These are phyloP conservation scores for Drosophila merina DNA, from an alignment of 2,888 invertebrate species.

Conservation along the genomic window DNA sequence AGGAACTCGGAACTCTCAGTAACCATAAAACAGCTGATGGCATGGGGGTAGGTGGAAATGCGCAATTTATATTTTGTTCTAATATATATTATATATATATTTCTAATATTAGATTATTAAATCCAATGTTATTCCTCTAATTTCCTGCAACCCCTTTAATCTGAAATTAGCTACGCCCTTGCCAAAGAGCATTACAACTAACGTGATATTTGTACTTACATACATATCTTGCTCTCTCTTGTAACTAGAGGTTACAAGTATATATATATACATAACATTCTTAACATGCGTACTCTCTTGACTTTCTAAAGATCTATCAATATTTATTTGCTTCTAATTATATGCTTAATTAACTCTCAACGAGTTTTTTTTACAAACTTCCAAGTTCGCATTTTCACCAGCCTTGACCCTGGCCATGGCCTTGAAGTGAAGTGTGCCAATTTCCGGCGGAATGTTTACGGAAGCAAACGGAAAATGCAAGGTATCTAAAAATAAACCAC, in stretches of 20 bases:
- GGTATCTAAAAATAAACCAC: conserved; percentile 34
- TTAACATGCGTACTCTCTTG: background rate
- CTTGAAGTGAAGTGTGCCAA: conserved; percentile 60
- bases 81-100: too few species aligned
- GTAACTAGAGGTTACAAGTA: too few species aligned
- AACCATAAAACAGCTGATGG: background rate
- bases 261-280: background rate
- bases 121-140: background rate
- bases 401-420: conserved; percentile 64
- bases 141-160: background rate
- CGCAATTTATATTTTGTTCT: too few species aligned
- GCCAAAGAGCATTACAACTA: background rate
- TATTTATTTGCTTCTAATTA: background rate
- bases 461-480: conserved; percentile 40
- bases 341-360: background rate
- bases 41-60: background rate
- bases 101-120: too few species aligned
- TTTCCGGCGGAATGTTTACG: conserved; percentile 71
- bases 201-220: too few species aligned
- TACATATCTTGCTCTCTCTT: background rate
- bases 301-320: conserved; percentile 26
- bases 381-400: conserved; percentile 12
- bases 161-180: background rate
- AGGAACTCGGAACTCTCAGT: background rate
- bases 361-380: conserved; percentile 15